These are phyloP conservation scores for Chloromyia formosa DNA, from an alignment of 2,888 invertebrate species.

Conservation along the genomic window DNA sequence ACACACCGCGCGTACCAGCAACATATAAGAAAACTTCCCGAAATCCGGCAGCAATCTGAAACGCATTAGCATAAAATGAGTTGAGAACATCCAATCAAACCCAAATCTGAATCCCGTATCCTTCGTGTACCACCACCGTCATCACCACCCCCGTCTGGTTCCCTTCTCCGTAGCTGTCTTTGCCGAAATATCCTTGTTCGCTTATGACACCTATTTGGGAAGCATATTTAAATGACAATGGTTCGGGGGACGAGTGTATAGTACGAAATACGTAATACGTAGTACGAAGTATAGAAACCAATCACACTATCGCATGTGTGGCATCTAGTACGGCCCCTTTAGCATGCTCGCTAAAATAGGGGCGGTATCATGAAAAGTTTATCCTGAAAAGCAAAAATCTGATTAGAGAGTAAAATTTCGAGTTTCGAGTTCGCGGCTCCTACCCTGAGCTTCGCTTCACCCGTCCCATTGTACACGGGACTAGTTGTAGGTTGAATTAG, in stretches of 20 bases:
- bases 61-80: conserved; percentile 39
- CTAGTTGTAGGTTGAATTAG: conserved; percentile 35
- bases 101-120: conserved; percentile 33
- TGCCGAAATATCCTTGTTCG: conserved; percentile 21
- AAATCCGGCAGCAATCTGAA: conserved; percentile 35
- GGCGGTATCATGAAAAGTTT: conserved; percentile 49
- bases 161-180: not conserved
- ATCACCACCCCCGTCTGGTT: not conserved
- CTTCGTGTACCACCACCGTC: not conserved
- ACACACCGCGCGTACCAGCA: not conserved
- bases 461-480: conserved; percentile 2
- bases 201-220: conserved; percentile 40
- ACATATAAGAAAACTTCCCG: conserved; percentile 23
- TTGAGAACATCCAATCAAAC: conserved; percentile 40
- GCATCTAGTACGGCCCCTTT: conserved; percentile 48
- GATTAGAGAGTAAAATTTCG: conserved; percentile 47
- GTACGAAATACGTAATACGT: conserved; percentile 21
- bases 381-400: conserved; percentile 49
- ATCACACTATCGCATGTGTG: conserved; percentile 49
- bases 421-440: conserved; percentile 32
- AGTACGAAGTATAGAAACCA: conserved; percentile 46
- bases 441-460: not conserved
- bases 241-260: no score
- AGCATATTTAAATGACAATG: conserved; percentile 44
- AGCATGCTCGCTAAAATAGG: conserved; percentile 34